Base-by-base conservation (phyloP, 2,888 invertebrate genomes). In the Brachyopa scutellaris region DNA sequence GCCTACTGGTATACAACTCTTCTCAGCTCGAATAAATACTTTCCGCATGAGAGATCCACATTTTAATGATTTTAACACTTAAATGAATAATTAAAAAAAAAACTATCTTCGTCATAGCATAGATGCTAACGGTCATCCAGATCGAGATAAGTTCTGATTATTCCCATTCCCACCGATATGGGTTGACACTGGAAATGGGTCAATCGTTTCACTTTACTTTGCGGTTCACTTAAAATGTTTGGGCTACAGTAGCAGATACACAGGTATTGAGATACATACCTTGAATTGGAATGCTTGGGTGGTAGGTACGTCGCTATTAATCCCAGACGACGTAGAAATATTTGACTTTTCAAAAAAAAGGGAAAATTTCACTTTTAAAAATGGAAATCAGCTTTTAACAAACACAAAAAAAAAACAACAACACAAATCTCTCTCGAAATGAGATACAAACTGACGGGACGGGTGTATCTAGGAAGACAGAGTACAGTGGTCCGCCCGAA, bases 181-280 rank as follows among this genome's bases (percentile, higher is more conserved):
- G 62, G 61, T 64, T 74, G 62, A 80, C 74, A 53, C 23, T 62
- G 47, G 38, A 82, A 82, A 70, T 82, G 55, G 82, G 82, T 61
- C 82, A 82, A 53, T 47, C 59, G 77, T 82, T 82, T 72, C 77
- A 77, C 82, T 70, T 82, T 70, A 70, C 29, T 13, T 72, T 55
- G 53, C 72, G 51, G 49, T 66, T 61, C 61, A 72, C 33, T 51
- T 3, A 6, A 5, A 59, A 29, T 61, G 33, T 72, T 72, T 59
- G 53, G 47, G 78, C 72, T 5, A 38, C 53, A 45, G 13, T 21
- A 33, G 26, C 23, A 66, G 57, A 70, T 62, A 78, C 70, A 49
- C 51, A 51, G n/a, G n/a, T n/a, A n/a, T n/a, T n/a, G n/a, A n/a
- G 55, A 76, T 69, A 80, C 80, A 76, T 80, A 82, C 82, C 82